Conservation (phyloP, 1,140 invertebrate species). For the Lethrus apterus region DNA sequence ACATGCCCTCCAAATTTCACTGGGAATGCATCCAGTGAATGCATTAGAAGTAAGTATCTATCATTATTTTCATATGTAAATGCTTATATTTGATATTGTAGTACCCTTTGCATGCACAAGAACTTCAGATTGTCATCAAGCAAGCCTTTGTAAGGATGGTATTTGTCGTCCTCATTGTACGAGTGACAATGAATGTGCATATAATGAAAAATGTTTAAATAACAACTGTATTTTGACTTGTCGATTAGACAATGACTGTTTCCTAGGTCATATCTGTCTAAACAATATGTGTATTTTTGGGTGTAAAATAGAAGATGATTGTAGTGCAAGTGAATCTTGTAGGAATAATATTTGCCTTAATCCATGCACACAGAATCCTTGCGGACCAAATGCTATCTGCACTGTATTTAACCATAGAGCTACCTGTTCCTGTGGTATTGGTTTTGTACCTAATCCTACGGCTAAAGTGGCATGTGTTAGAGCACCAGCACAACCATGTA, state of each 20-base stretch:
- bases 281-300: constrained; percentile 78
- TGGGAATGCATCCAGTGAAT: constrained; percentile 76
- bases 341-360: constrained; percentile 70
- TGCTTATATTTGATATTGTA: constrained; percentile 36
- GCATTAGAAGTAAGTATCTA: constrained; percentile 64
- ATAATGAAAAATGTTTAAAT: constrained; percentile 80
- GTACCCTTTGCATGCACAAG: constrained; percentile 69
- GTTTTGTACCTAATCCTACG: constrained; percentile 77
- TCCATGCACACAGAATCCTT: constrained; percentile 69
- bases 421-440: constrained; percentile 66
- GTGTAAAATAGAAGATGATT: constrained; percentile 80
- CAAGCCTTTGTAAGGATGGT: constrained; percentile 61
- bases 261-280: constrained; percentile 81
- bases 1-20: constrained; percentile 79
- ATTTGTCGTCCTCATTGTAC: constrained; percentile 69
- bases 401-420: constrained; percentile 74
- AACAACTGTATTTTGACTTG: constrained; percentile 80
- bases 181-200: constrained; percentile 77
- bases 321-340: constrained; percentile 73
- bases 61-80: constrained; percentile 10
- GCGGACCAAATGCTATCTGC: constrained; percentile 76
- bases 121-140: constrained; percentile 59
- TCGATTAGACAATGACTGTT: constrained; percentile 83
- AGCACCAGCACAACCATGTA: constrained; percentile 61
- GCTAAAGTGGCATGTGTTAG: constrained; percentile 75